These are phyloP conservation scores for Coenonympha glycerion DNA, from an alignment of 2,888 invertebrate species.

Conservation along the genomic window DNA sequence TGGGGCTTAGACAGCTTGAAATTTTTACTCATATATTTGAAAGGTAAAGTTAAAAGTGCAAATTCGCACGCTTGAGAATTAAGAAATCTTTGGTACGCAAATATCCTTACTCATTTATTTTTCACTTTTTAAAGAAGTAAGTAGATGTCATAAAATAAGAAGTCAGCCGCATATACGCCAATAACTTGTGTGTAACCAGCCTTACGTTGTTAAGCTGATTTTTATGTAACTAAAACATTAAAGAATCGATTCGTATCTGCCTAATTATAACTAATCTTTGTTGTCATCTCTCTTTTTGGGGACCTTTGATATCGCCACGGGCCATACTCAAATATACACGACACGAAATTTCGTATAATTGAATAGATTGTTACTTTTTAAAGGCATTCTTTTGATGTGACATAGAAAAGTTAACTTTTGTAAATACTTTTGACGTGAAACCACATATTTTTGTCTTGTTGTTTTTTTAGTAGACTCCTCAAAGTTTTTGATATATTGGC, in stretches of 20 bases:
- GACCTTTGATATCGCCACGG: conserved; percentile 15
- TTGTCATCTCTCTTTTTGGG: conserved; percentile 25
- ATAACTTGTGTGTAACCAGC: not conserved
- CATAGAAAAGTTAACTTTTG: not conserved
- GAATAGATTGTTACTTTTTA: not conserved
- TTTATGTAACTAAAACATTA: conserved; percentile 19
- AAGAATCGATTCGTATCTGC: conserved; percentile 26
- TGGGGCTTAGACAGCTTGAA: too few species aligned
- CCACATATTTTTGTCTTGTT: not conserved
- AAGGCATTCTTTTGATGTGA: not conserved
- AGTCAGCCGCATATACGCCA: not conserved
- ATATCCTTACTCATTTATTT: too few species aligned
- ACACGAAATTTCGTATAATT: conserved; percentile 7
- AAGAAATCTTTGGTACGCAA: too few species aligned
- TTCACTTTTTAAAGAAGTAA: too few species aligned
- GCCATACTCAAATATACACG: conserved; percentile 4
- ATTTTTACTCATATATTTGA: too few species aligned
- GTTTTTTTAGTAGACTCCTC: not conserved
- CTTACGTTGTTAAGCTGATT: conserved; percentile 15
- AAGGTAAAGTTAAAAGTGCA: too few species aligned
- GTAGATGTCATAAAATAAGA: too few species aligned
- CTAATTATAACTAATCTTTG: conserved; percentile 28
- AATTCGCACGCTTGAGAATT: too few species aligned
- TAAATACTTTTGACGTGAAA: not conserved
- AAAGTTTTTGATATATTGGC: not conserved